These are phyloP conservation scores for Coregonus sp. DNA, from an alignment of 2,797 vertebrate species.

Conservation along the genomic window DNA sequence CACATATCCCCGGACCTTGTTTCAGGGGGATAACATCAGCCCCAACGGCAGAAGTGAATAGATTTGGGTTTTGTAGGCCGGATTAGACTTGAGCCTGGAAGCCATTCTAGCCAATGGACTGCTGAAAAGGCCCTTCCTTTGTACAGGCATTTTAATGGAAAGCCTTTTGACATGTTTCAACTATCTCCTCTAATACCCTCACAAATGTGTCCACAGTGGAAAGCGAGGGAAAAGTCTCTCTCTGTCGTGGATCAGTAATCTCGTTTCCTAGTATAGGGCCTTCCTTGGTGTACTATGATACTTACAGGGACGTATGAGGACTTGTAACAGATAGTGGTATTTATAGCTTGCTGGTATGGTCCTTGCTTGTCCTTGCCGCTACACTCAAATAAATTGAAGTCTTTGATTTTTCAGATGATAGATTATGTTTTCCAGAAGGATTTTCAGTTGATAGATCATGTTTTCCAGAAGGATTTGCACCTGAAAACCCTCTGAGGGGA, in stretches of 20 bases:
- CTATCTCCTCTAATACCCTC: slow-evolving; percentile 18
- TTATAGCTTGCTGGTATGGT: background rate
- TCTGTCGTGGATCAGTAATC: slow-evolving; percentile 7
- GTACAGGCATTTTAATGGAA: slow-evolving; percentile 59
- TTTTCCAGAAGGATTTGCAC: background rate
- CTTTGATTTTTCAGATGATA: too few relatives aligned
- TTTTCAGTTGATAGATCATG: background rate
- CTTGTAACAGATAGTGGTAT: background rate
- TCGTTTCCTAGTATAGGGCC: background rate
- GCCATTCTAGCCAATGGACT: slow-evolving; percentile 58
- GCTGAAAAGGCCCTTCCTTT: slow-evolving; percentile 79
- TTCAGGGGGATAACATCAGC: slow-evolving; percentile 61
- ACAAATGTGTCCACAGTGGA: background rate
- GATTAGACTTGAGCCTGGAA: slow-evolving; percentile 69
- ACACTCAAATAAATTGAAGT: background rate
- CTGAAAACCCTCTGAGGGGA: background rate
- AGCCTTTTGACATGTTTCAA: slow-evolving; percentile 41
- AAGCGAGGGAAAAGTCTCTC: background rate
- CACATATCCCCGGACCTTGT: slow-evolving; percentile 29
- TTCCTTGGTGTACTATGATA: background rate
- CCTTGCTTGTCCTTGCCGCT: background rate
- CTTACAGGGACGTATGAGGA: background rate
- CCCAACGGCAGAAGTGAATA: slow-evolving; percentile 65
- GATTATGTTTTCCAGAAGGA: background rate
- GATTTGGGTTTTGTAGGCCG: slow-evolving; percentile 59